phyloP scores from a whole-genome alignment of 1,140 invertebrate genomes.

The Odontomachus brunneus region DNA sequence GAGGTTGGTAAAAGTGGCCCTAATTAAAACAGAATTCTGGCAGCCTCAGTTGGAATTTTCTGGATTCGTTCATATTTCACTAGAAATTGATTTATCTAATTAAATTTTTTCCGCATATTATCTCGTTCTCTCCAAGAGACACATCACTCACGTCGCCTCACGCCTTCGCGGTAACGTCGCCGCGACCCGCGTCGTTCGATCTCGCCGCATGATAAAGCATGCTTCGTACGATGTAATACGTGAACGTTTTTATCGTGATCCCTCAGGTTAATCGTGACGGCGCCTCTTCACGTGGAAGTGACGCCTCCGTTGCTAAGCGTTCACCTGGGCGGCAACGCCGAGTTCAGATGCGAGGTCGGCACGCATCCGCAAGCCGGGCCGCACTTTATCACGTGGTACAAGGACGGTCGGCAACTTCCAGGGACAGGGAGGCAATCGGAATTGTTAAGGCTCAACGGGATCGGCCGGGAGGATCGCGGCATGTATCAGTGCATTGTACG shows the following conservation, averaged over 20 bases:
- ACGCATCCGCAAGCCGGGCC: constrained; percentile 85
- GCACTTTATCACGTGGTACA: constrained; percentile 89
- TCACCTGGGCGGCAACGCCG: constrained; percentile 91
- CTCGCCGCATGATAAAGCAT: neutral
- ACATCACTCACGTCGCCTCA: neutral
- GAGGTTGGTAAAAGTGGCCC: no score
- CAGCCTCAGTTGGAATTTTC: no score
- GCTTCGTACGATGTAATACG: neutral
- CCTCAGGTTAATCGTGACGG: constrained; percentile 87
- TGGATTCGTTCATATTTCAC: no score
- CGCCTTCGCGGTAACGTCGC: neutral
- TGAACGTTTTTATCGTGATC: constrained; percentile 24
- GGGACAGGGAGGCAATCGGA: constrained; percentile 89
- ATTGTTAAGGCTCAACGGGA: constrained; percentile 88
- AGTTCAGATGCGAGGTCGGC: constrained; percentile 89
- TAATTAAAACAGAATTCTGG: no score
- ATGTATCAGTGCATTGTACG: constrained; percentile 95
- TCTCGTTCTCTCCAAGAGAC: neutral
- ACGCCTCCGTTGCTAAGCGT: constrained; percentile 90
- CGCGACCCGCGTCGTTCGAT: neutral
- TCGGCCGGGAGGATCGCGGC: constrained; percentile 91
- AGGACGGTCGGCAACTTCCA: constrained; percentile 90
- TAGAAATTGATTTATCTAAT: no score
- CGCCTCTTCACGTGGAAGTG: constrained; percentile 90
- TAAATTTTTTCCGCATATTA: no score